A percentile compares a stretch with the other conserved stretches of the same genome.
These are phyloP conservation scores for Tetrapedia diversipes DNA, from an alignment of 2,888 invertebrate genomes.

Conservation along the genomic window DNA sequence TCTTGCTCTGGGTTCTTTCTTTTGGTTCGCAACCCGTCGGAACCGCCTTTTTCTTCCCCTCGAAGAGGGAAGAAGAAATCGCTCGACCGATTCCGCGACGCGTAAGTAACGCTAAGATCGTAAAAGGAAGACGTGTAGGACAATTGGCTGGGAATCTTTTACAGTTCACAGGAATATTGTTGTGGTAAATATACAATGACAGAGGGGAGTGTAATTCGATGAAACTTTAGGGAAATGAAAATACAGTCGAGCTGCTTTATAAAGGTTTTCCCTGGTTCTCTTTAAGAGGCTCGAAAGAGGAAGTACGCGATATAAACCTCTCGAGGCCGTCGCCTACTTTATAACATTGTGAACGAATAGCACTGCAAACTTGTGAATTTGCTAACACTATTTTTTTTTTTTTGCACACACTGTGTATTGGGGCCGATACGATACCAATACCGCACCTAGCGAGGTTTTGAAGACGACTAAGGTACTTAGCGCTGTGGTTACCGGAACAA, in stretches of 20 bases:
- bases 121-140: not conserved
- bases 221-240: conserved; percentile 8
- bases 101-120: conserved; percentile 25
- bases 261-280: not conserved
- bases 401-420: no score
- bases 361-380: not conserved
- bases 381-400: no score
- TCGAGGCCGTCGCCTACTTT: not conserved
- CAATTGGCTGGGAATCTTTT: conserved; percentile 17
- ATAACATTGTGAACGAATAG: not conserved
- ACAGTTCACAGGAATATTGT: not conserved
- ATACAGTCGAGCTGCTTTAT: conserved; percentile 7
- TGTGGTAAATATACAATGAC: not conserved
- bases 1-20: not conserved
- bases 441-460: no score
- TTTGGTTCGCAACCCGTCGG: no score
- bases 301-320: conserved; percentile 15
- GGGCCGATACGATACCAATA: no score
- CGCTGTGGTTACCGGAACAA: no score
- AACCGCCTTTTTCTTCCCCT: not conserved
- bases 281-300: not conserved
- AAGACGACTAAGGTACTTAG: no score
- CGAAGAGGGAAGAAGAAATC: not conserved
- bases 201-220: not conserved
- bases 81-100: not conserved